Percentiles rank a stretch among this genome's conserved stretches.
Evolutionary conservation across 2,113 vertebrate species (phyloP).

Genomic region (Daboia siamensis): DNA sequence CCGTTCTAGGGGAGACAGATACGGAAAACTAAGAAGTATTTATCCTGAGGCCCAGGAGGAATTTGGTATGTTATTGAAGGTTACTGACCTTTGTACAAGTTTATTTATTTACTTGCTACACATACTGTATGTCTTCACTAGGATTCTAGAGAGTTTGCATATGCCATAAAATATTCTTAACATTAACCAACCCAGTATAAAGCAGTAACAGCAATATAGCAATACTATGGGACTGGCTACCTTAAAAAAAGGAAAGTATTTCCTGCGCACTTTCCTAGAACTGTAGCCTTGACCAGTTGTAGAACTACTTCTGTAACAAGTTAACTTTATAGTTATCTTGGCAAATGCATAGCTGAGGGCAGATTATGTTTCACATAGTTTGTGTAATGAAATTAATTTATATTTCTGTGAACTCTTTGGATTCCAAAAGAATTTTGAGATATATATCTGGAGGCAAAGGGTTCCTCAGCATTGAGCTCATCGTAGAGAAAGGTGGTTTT

Average conservation of each 20-base stretch:
- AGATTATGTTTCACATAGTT: background rate
- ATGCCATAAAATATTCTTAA: background rate
- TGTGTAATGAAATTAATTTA: background rate
- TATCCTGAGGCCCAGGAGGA: slow-evolving; percentile 60
- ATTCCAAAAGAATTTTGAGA: background rate
- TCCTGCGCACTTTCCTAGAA: background rate
- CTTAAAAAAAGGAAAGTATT: background rate
- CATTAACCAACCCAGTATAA: background rate
- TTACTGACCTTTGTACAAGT: background rate
- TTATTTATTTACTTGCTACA: background rate
- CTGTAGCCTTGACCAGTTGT: background rate
- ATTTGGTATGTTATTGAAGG: slow-evolving; percentile 66
- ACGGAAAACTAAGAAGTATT: slow-evolving; percentile 75
- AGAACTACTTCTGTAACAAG: background rate
- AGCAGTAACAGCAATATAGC: background rate
- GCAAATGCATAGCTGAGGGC: background rate
- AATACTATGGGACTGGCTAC: background rate
- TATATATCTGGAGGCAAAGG: background rate
- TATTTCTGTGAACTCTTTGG: background rate
- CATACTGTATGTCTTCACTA: background rate
- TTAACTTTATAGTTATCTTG: background rate
- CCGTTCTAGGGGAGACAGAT: slow-evolving; percentile 78
- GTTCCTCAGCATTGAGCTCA: background rate
- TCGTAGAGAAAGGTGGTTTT: background rate
- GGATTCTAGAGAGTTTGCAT: background rate